phyloP scores from a whole-genome alignment of 2,113 vertebrate species.

The Laticauda colubrina region DNA sequence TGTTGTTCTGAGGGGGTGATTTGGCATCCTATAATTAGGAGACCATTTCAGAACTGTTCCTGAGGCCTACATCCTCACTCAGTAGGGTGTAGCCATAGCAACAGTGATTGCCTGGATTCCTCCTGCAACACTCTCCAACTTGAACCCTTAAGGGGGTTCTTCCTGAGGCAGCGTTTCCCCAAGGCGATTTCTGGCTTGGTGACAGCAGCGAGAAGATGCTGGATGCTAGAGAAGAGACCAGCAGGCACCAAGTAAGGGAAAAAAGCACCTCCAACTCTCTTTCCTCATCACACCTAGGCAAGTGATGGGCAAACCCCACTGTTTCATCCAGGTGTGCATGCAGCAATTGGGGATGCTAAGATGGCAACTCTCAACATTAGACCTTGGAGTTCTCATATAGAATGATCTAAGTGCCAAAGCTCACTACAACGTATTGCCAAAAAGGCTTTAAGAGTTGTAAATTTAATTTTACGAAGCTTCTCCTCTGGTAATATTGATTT shows the following conservation, averaged over 20 bases:
- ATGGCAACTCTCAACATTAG: background rate
- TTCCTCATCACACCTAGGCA: background rate
- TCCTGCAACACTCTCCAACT: slow-evolving; percentile 43
- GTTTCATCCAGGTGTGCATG: background rate
- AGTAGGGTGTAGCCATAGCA: slow-evolving; percentile 75
- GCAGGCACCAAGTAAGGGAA: background rate
- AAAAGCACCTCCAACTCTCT: background rate
- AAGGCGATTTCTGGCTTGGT: slow-evolving; percentile 36
- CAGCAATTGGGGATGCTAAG: background rate
- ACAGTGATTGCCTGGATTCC: slow-evolving; percentile 64
- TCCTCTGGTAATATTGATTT: too few species aligned
- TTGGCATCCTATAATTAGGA: slow-evolving; percentile 70
- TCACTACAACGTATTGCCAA: too few species aligned
- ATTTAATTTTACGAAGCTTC: too few species aligned
- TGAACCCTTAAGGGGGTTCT: slow-evolving; percentile 32
- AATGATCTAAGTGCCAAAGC: too few species aligned
- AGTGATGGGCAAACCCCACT: background rate
- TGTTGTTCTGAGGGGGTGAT: slow-evolving; percentile 65
- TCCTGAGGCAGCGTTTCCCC: slow-evolving; percentile 28
- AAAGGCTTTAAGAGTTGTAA: too few species aligned
- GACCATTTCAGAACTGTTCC: slow-evolving; percentile 53
- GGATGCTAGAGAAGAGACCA: background rate
- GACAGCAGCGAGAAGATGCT: background rate
- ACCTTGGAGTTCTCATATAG: too few species aligned
- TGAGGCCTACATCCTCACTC: slow-evolving; percentile 56